Evolutionary conservation across 2,888 invertebrate genomes (phyloP), one percentile per base, ranked within the genome.

Genomic region (Conchocele bisecta): DNA sequence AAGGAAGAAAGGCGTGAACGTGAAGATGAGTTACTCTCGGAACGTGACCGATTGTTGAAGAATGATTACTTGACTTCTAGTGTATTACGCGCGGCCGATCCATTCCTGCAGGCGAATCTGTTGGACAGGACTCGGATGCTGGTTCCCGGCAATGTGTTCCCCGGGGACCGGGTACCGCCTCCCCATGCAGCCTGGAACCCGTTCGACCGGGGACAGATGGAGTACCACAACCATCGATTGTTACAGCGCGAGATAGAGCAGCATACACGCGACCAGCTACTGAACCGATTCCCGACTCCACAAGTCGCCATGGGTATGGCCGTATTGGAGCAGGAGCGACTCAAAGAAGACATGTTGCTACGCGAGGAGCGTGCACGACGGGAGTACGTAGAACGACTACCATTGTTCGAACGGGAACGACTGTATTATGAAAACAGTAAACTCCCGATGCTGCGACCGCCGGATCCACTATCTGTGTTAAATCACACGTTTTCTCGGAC

Each of bases 1-100:
- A 88, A 88, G 41, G 86, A 88, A 57, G 87, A 87, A 56, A 66
- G 84, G 35, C 50, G 83, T 17, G 84, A 84, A 7, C 63, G 64
- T 9, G 85, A 86, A 24, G 83, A 83, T 35, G 69, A 76, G n/a
- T 48, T 76, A 22, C 61, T 75, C 28, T 39, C 51, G 15, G 76
- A 79, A 39, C 64, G 81, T 67, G 65, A 79, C 26, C 42, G 81
- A 56, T 66, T 79, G 67, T 46, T 70, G 51, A 57, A 70, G 65
- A 83, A 67, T 67, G 80, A 81, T 35, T 81, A 77, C 64, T 60
- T 81, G 56, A 64, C 76, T 11, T 72, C 72, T 3, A 54, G 63
- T 42, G 53, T 56, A 61, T 64, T 64, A 60, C 63, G 69, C 7
- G 57, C 65, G 9, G 50, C 74, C 22, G 80, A 81, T 54, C 73